These are phyloP conservation scores for Synergus gifuensis DNA, from an alignment of 2,888 invertebrate genomes.

Conservation along the genomic window DNA sequence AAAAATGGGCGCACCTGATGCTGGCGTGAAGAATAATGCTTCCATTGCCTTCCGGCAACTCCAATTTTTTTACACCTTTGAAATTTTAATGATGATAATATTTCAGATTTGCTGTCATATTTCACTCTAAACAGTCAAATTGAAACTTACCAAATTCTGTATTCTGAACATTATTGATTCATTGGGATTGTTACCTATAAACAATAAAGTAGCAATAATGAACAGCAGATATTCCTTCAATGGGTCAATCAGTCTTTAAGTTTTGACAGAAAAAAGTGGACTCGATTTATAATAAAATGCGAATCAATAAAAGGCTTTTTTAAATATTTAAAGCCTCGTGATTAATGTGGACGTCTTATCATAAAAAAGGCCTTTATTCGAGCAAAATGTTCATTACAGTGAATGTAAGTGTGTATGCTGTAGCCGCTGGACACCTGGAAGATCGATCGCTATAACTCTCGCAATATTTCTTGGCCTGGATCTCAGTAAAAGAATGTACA, in stretches of 20 bases:
- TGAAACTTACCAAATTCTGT: neutral
- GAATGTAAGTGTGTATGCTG: slow-evolving; percentile 15
- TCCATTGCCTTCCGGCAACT: slow-evolving; percentile 23
- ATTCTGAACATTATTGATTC: neutral
- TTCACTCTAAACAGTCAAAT: neutral
- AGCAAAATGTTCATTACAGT: slow-evolving; percentile 29
- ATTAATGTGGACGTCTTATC: slow-evolving; percentile 35
- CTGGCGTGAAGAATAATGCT: slow-evolving; percentile 22
- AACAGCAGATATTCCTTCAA: neutral
- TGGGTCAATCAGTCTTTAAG: slow-evolving; percentile 4
- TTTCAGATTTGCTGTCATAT: neutral
- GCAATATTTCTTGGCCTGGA: slow-evolving; percentile 13
- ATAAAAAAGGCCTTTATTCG: slow-evolving; percentile 14
- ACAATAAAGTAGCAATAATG: neutral
- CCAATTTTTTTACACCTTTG: neutral
- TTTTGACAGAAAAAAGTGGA: neutral
- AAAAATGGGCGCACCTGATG: neutral
- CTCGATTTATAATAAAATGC: slow-evolving; percentile 2
- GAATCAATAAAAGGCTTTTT: slow-evolving; percentile 20
- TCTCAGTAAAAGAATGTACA: slow-evolving; percentile 6
- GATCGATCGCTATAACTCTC: slow-evolving; percentile 35
- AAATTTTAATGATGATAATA: slow-evolving; percentile 32
- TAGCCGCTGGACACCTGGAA: slow-evolving; percentile 24
- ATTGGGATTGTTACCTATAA: neutral
- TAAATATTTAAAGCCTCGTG: slow-evolving; percentile 18